Evolutionary conservation across 2,888 invertebrate genomes (phyloP).

Genomic region (Deroplatys truncata): DNA sequence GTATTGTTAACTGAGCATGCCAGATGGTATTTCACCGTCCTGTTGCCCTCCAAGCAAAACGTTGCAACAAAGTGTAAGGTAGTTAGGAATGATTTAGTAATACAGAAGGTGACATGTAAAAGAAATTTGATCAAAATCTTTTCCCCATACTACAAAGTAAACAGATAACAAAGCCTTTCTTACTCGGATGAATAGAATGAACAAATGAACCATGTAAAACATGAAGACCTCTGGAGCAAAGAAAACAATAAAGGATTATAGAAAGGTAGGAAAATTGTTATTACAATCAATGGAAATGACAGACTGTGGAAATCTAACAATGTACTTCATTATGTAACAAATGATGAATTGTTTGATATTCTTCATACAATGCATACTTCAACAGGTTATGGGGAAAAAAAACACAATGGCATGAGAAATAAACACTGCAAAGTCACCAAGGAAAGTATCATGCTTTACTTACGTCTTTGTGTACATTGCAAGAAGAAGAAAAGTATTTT

Average conservation of each 20-base stretch:
- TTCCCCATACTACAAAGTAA: neutral
- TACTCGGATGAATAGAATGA: neutral
- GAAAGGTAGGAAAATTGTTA: neutral
- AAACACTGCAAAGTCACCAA: neutral
- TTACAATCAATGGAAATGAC: neutral
- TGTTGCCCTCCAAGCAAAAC: no score
- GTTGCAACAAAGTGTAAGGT: no score
- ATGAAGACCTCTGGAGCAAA: neutral
- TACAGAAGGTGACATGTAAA: neutral
- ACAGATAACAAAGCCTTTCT: neutral
- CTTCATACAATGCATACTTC: neutral
- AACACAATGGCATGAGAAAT: neutral
- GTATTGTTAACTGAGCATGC: no score
- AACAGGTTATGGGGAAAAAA: neutral
- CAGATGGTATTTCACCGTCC: no score
- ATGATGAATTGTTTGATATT: neutral
- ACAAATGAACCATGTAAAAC: neutral
- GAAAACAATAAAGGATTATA: neutral
- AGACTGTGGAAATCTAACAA: neutral
- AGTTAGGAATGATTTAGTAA: no score
- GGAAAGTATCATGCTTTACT: neutral
- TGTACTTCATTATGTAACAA: neutral
- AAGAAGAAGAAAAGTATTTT: no score
- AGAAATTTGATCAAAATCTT: neutral
- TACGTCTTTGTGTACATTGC: no score